Evolutionary conservation across 1,140 invertebrate genomes (phyloP).

Genomic region (Drosophila navojoa): DNA sequence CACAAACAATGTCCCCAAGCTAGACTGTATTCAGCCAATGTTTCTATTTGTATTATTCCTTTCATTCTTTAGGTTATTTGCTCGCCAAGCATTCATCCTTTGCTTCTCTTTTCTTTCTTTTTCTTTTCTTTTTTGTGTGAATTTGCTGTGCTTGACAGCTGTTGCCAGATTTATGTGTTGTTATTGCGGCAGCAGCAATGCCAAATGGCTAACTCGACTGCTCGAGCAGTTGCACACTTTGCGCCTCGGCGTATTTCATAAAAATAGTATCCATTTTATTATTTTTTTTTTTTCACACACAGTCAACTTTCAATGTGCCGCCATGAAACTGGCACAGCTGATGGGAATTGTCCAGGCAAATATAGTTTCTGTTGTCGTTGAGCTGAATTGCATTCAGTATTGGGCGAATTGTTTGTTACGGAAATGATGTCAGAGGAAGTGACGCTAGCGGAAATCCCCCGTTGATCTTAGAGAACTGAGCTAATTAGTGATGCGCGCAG

Average conservation of each 20-base stretch:
- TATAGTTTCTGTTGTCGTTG: slow-evolving; percentile 11
- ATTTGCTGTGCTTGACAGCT: slow-evolving; percentile 28
- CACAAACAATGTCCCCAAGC: background rate
- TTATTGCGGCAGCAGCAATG: slow-evolving; percentile 52
- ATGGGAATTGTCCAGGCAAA: slow-evolving; percentile 50
- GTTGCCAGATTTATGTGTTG: slow-evolving; percentile 66
- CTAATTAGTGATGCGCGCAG: background rate
- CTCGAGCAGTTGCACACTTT: slow-evolving; percentile 20
- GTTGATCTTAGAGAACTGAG: background rate
- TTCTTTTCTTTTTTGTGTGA: slow-evolving; percentile 30
- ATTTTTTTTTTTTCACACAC: background rate
- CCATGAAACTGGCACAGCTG: slow-evolving; percentile 45
- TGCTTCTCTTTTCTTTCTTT: slow-evolving; percentile 31
- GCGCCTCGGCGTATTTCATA: slow-evolving; percentile 52
- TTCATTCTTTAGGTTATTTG: background rate
- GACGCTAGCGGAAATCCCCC: too few species aligned
- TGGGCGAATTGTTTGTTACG: background rate
- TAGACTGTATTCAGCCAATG: slow-evolving; percentile 3
- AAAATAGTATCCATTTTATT: slow-evolving; percentile 44
- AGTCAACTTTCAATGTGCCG: slow-evolving; percentile 26
- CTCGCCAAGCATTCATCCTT: background rate
- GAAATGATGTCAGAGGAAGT: background rate
- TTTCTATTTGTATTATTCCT: slow-evolving; percentile 3
- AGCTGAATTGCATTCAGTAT: slow-evolving; percentile 13
- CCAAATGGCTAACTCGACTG: slow-evolving; percentile 13